Conservation (phyloP, 2,888 invertebrate species). For the Ophioninae sp. region DNA sequence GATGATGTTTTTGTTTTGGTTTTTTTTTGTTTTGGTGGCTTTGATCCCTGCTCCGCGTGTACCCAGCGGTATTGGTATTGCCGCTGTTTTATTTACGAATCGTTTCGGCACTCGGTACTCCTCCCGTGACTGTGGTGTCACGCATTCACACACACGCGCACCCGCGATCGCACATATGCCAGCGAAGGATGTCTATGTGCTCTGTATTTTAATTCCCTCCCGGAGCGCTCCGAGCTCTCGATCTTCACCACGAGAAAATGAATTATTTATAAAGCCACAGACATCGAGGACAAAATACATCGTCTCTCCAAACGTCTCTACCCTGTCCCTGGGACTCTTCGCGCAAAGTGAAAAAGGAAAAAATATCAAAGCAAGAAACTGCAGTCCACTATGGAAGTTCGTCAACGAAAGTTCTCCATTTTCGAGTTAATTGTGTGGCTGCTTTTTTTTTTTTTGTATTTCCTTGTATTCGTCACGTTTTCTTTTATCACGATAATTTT, state of each 20-base stretch:
- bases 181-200: not conserved
- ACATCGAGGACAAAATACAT: conserved; percentile 17
- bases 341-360: not conserved
- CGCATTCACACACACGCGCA: not conserved
- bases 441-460: no score
- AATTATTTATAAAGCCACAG: conserved; percentile 57
- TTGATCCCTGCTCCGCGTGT: not conserved
- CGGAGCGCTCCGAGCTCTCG: conserved; percentile 16
- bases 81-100: conserved; percentile 24
- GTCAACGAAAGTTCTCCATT: conserved; percentile 28
- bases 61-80: conserved; percentile 29
- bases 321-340: not conserved
- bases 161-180: not conserved
- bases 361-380: not conserved
- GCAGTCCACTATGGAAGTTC: not conserved
- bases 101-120: conserved; percentile 26
- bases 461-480: not conserved
- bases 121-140: conserved; percentile 14
- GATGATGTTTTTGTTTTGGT: not conserved
- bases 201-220: conserved; percentile 13
- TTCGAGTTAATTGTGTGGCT: no score
- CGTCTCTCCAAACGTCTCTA: conserved; percentile 28
- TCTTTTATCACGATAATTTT: not conserved
- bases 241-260: conserved; percentile 30
- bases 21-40: not conserved